A percentile compares a stretch with the other conserved stretches of the same genome.
Evolutionary conservation across 1,140 invertebrate species (phyloP).

Genomic region (Calliopsis andreniformis): DNA sequence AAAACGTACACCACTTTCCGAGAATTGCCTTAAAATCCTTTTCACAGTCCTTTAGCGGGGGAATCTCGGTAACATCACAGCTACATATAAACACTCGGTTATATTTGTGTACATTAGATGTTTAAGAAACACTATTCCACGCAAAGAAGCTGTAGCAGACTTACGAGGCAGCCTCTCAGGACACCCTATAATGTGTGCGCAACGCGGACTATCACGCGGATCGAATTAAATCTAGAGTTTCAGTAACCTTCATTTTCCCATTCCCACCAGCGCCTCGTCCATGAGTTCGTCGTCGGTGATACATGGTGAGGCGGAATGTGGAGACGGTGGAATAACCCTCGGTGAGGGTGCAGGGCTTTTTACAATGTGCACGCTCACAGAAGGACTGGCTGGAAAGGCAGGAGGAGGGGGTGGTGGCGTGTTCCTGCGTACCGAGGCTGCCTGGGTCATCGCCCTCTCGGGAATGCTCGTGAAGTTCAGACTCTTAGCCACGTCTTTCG

Average conservation of each 20-base stretch:
- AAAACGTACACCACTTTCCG: neutral
- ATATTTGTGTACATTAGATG: neutral
- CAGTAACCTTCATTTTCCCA: slow-evolving; percentile 84
- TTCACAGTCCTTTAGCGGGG: neutral
- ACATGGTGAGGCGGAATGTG: slow-evolving; percentile 89
- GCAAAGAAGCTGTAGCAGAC: neutral
- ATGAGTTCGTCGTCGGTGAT: slow-evolving; percentile 94
- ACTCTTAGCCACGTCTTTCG: slow-evolving; percentile 74
- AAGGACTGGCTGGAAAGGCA: slow-evolving; percentile 84
- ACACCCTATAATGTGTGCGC: neutral
- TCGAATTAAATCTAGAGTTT: slow-evolving; percentile 62
- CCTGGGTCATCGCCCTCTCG: slow-evolving; percentile 79
- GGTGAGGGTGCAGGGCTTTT: slow-evolving; percentile 89
- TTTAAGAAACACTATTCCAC: neutral
- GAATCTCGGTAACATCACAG: no score
- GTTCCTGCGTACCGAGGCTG: slow-evolving; percentile 81
- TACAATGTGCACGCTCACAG: slow-evolving; percentile 88
- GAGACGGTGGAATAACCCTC: slow-evolving; percentile 85
- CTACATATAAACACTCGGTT: no score
- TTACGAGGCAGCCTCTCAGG: neutral
- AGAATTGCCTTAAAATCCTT: neutral
- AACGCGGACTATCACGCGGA: neutral
- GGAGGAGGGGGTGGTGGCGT: slow-evolving; percentile 80
- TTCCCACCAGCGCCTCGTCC: slow-evolving; percentile 91
- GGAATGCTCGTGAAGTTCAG: slow-evolving; percentile 68